Conservation (phyloP, 2,888 invertebrate genomes). For the Phaonia tiefii region DNA sequence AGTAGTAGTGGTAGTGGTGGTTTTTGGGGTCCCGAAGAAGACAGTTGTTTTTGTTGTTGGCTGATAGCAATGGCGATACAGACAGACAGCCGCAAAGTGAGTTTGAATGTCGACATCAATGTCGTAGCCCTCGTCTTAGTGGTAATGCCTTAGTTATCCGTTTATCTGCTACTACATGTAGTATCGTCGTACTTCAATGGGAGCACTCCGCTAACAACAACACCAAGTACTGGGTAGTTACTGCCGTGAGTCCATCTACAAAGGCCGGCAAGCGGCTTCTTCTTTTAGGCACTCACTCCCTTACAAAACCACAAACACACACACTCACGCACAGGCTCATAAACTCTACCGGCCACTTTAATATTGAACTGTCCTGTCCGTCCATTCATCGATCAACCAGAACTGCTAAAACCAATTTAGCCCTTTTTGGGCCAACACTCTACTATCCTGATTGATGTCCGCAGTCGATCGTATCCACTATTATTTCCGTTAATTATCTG, state of each 20-base stretch:
- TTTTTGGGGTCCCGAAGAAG: conserved; percentile 15
- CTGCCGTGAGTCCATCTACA: conserved; percentile 39
- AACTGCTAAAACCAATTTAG: conserved; percentile 6
- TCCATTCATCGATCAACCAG: conserved; percentile 11
- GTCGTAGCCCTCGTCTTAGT: conserved; percentile 27
- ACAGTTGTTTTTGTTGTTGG: conserved; percentile 33
- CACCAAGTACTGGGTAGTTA: conserved; percentile 17
- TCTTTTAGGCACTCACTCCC: conserved; percentile 48
- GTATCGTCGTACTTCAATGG: conserved; percentile 23
- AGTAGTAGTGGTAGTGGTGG: background rate
- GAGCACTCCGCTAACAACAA: conserved; percentile 9
- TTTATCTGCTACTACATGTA: conserved; percentile 49
- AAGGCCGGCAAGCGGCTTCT: conserved; percentile 56
- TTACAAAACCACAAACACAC: background rate
- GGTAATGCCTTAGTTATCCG: conserved; percentile 57
- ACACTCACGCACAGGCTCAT: background rate
- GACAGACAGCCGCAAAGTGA: conserved; percentile 42
- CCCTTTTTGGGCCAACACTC: conserved; percentile 72
- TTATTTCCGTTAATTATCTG: too few species aligned
- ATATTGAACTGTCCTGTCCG: too few species aligned
- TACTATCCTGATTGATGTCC: conserved; percentile 51
- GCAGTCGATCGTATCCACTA: too few species aligned
- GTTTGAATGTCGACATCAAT: conserved; percentile 50
- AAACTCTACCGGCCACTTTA: conserved; percentile 16
- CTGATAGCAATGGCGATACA: conserved; percentile 33